Evolutionary conservation across 92 coral and sea anemone species (phyloP), one percentile per base, ranked within the genome.

Genomic region (Actinostola sp.): DNA sequence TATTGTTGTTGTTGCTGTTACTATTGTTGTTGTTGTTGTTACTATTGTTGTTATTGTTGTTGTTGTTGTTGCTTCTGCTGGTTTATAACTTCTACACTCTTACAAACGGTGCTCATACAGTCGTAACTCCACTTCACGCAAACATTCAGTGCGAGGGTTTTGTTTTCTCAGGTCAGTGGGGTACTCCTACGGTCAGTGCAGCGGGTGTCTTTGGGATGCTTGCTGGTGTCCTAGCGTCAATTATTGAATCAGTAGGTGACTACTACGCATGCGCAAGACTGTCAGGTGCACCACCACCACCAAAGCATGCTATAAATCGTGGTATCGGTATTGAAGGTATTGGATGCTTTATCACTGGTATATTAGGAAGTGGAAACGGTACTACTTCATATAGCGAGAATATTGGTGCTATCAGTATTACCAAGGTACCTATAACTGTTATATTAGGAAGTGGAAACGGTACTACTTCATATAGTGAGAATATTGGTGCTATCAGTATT

Each of bases 141-240:
- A 10, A 2, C 15, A 14, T 21, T 62, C 23, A 21, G 35, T 62
- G 29, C 23, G 19, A 46, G 4, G 9, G 23, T 2, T 4, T 3
- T 3, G 3, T 29, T 27, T 57, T 13, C 15, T 20, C 56, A 93
- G 98, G 98, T 64, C 98, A 93, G 53, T 93, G 98, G 97, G 98
- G 98, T 0, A 77, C 61, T 16, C 98, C 98, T 0, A 93, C 96
- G 6, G 89, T 93, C 23, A 93, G 96, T 72, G 83, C 87, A 23
- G 96, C 98, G 21, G 93, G 96, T 29, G 93, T 93, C 38, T 93
- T 93, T 79, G 98, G 98, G 65, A 93, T 93, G 90, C 66, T 93
- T 24, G 98, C 97, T 11, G 98, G 98, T 8, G 96, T 90, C 26
- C 34, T 93, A 58, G 98, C 90, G 31, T 88, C 96, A 29, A 81